Evolutionary conservation across 1,140 invertebrate genomes (phyloP), one percentile per base, ranked within the genome.

Genomic region (Aradophagus sp.): DNA sequence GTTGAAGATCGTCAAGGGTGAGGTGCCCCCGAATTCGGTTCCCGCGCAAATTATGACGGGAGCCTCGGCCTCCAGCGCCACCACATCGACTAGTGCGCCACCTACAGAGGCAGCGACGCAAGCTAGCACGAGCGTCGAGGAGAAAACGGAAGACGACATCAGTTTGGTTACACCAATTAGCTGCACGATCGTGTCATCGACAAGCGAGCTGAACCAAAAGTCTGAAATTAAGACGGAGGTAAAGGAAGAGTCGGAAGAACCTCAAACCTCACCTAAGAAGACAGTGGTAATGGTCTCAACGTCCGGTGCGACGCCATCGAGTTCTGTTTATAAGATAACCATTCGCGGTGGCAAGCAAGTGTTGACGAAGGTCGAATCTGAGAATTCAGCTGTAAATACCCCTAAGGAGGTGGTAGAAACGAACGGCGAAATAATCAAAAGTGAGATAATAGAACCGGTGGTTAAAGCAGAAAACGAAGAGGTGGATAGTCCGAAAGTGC

Each of bases 1-100:
- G 96, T 87, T 96, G 72, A 93, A 92, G 74, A 91, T 95, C 50
- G 93, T 95, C 0, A 95, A 93, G 84, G 89, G 88, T 41, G 88
- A 90, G 80, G 86, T 87, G 12, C 74, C 83, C 0, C 80, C 80
- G 2, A 78, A 85, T 41, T 81, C 77, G 0, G 77, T 81, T 0
- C 79, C 79, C 2, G 77, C 78, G 5, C 76, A 81, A 45, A 79
- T 82, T 7, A 76, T 80, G 76, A 62, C 73, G 2, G 56, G 75
- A 2, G 32, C 62, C 2, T 5, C 5, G 5, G 20, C 20, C 20
- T 23, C 20, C 20, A 23, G 20, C 8, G 20, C 20, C 8, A 5
- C 20, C 20, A 10, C 29, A 31, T 4, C 29, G n/a, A 2, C 29
- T 10, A 3, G 5, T 31, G n/a, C 29, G 4, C 4, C n/a, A 23